phyloP scores from a whole-genome alignment of 2,797 vertebrate genomes.

The Parambassis ranga region DNA sequence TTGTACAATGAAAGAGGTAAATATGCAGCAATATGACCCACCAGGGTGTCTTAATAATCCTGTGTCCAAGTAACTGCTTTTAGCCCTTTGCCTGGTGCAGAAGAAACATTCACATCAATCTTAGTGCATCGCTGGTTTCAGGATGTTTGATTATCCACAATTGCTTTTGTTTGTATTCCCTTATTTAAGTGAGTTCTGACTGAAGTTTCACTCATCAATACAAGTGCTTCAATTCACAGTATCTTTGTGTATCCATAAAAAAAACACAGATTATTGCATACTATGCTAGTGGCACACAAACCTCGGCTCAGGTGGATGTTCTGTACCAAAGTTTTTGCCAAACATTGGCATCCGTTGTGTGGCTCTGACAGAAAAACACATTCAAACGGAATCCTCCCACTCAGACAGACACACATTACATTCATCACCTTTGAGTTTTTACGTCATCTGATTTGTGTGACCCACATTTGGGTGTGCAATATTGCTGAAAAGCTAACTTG shows the following conservation, averaged over 20 bases:
- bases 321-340: constrained; percentile 53
- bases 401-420: constrained; percentile 56
- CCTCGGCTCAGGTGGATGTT: constrained; percentile 56
- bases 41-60: constrained; percentile 54
- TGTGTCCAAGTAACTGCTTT: constrained; percentile 61
- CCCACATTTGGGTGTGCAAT: constrained; percentile 64
- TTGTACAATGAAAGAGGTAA: constrained; percentile 71
- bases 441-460: constrained; percentile 52
- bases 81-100: constrained; percentile 78
- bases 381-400: constrained; percentile 25
- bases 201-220: constrained; percentile 36
- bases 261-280: constrained; percentile 76
- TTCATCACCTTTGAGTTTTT: constrained; percentile 54
- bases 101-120: constrained; percentile 71
- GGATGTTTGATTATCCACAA: constrained; percentile 61
- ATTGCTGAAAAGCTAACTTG: constrained; percentile 70
- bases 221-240: constrained; percentile 64
- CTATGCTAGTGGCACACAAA: constrained; percentile 68
- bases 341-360: constrained; percentile 49
- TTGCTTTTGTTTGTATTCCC: constrained; percentile 32
- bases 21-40: constrained; percentile 70
- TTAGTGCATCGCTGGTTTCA: constrained; percentile 71
- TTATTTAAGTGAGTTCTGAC: constrained; percentile 32
- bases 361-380: constrained; percentile 27
- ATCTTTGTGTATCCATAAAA: constrained; percentile 57